Conservation (phyloP, 2,888 invertebrate species). For the Drosophila seclusa region DNA sequence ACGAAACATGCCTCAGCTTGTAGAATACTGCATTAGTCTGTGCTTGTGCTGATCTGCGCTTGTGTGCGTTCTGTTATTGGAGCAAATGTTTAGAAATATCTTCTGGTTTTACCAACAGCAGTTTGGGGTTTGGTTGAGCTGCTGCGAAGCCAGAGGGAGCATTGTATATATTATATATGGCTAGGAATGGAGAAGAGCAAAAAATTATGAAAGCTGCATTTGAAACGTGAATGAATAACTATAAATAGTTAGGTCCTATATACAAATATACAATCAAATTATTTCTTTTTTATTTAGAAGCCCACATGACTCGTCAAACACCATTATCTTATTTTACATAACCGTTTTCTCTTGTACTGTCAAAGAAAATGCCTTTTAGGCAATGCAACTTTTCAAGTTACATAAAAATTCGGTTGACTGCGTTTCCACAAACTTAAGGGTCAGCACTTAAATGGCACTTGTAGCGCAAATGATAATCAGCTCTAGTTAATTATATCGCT, state of each 20-base stretch:
- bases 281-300: not conserved
- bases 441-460: not conserved
- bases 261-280: not conserved
- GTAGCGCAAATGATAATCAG: constrained; percentile 34
- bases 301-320: not conserved
- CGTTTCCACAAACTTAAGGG: constrained; percentile 1
- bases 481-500: constrained; percentile 60
- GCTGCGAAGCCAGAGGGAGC: constrained; percentile 9
- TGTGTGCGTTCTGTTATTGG: constrained; percentile 44
- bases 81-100: constrained; percentile 58
- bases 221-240: constrained; percentile 22
- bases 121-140: constrained; percentile 39
- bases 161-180: not conserved
- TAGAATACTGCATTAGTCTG: not conserved
- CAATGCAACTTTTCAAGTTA: not conserved
- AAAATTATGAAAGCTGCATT: not conserved
- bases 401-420: not conserved
- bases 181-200: not conserved
- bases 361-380: not conserved
- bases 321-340: not conserved
- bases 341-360: not conserved
- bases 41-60: constrained; percentile 1
- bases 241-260: not conserved
- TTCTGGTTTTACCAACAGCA: constrained; percentile 60
- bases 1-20: not conserved